These are phyloP conservation scores for Chaetodon trifascialis DNA, from an alignment of 2,113 vertebrate species.

Conservation along the genomic window DNA sequence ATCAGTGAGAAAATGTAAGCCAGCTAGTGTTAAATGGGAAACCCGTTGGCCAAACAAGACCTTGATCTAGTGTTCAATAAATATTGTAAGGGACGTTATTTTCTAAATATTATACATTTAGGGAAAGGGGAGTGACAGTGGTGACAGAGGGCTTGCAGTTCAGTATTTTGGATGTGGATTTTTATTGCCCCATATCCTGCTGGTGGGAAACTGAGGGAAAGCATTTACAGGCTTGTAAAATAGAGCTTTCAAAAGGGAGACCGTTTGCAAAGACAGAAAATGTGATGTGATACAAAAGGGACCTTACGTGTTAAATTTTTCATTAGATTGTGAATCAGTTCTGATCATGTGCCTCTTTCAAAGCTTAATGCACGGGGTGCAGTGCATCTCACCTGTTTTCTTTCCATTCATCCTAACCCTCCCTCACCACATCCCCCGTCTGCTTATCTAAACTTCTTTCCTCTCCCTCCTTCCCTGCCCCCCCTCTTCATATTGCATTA, in stretches of 20 bases:
- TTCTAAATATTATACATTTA: slow-evolving; percentile 37
- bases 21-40: slow-evolving; percentile 40
- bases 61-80: slow-evolving; percentile 75
- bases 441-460: slow-evolving; percentile 28
- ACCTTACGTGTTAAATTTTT: slow-evolving; percentile 24
- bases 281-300: slow-evolving; percentile 54
- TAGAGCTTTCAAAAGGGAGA: slow-evolving; percentile 42
- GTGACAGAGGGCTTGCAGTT: slow-evolving; percentile 24
- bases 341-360: slow-evolving; percentile 53
- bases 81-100: slow-evolving; percentile 50
- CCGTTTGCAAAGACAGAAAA: slow-evolving; percentile 49
- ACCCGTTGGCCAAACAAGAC: slow-evolving; percentile 50
- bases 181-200: slow-evolving; percentile 53
- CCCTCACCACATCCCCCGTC: background rate
- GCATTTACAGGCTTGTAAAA: slow-evolving; percentile 61
- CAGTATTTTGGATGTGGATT: slow-evolving; percentile 53
- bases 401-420: background rate
- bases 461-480: slow-evolving; percentile 8
- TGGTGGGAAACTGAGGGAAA: slow-evolving; percentile 41
- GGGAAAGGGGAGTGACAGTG: slow-evolving; percentile 25
- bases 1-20: slow-evolving; percentile 35
- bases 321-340: slow-evolving; percentile 50
- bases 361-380: slow-evolving; percentile 49
- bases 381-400: slow-evolving; percentile 24
- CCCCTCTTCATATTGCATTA: background rate